Evolutionary conservation across 92 coral and sea anemone species (phyloP), one percentile per base, ranked within the genome.

Genomic region (Diadumene lineata): DNA sequence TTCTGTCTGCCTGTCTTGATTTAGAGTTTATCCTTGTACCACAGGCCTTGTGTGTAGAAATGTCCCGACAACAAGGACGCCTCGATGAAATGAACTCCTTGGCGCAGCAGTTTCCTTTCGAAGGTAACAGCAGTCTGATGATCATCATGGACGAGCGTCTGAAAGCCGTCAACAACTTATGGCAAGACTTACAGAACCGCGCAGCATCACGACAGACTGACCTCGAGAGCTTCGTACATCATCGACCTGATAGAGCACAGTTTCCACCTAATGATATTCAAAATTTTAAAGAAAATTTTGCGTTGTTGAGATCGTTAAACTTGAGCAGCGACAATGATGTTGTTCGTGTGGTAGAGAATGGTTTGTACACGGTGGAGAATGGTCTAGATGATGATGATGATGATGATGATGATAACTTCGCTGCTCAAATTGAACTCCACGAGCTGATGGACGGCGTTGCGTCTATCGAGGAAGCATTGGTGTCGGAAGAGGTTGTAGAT

Each of bases 141-240:
- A 80, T 92, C 73, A 92, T 96, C 83, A 77, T 96, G 33, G 99
- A 96, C 68, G 99, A 96, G 50, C 83, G 99, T 2, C 90, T 96
- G 25, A 86, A 73, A 63, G 81, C 92, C 30, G 88, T 89, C 34
- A 96, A 96, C 87, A 80, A 78, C n/a, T 87, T 92, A 46, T 96
- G 99, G 99, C 64, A 76, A 57, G 77, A 96, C 65, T 87, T 96
- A 1, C 99, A 96, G 70, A 60, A 71, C 27, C 85, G 86, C 33
- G 99, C 99, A 24, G 66, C 92, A 31, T 64, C 90, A 1, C 81
- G 90, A 57, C 99, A 96, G 74, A 88, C 63, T 25, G 93, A 78
- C 25, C 80, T 96, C 13, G 99, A 92, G 72, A 85, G 83, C 64
- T 78, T 84, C 53, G 88, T 96, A 22, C 91, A 82, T 27, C 80